A percentile compares a stretch with the other conserved stretches of the same genome.
These are phyloP conservation scores for Megalonaias nervosa DNA, from an alignment of 1,140 invertebrate genomes.

Conservation along the genomic window DNA sequence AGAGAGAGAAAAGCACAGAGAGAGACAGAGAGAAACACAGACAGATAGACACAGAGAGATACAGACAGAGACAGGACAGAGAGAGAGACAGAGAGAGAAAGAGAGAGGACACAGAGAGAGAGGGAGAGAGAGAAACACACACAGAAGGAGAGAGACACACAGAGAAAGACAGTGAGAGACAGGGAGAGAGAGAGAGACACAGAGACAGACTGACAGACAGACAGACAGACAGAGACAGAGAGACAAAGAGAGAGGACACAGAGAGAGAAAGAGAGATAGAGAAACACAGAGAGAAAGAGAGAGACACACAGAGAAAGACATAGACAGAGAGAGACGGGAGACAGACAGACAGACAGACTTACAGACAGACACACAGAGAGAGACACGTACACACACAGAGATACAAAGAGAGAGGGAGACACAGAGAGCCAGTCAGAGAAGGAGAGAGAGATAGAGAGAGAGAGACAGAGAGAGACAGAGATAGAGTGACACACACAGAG, in stretches of 20 bases:
- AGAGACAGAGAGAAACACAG: too few relatives aligned
- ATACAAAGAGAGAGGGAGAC: too few relatives aligned
- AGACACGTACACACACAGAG: too few relatives aligned
- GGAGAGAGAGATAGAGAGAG: too few relatives aligned
- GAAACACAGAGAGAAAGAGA: constrained; percentile 18
- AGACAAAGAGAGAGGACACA: constrained; percentile 13
- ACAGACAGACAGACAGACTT: constrained; percentile 10
- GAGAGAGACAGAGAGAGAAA: not conserved
- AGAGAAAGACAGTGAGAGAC: constrained; percentile 6
- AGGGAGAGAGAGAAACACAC: constrained; percentile 6
- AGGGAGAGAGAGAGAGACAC: too few relatives aligned
- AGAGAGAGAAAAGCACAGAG: too few relatives aligned
- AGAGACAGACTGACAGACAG: not conserved
- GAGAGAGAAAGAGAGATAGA: constrained; percentile 1
- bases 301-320: constrained; percentile 8
- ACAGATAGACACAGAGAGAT: too few relatives aligned
- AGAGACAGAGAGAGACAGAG: too few relatives aligned
- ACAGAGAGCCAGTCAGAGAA: too few relatives aligned
- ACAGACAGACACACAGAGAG: too few relatives aligned
- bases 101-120: not conserved
- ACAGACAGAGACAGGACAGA: too few relatives aligned
- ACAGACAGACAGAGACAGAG: constrained; percentile 13
- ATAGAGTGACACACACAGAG: too few relatives aligned
- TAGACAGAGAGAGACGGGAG: constrained; percentile 32
- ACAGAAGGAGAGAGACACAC: constrained; percentile 1